Conservation (phyloP, 2,888 invertebrate genomes). For the Scotopteryx bipunctaria region DNA sequence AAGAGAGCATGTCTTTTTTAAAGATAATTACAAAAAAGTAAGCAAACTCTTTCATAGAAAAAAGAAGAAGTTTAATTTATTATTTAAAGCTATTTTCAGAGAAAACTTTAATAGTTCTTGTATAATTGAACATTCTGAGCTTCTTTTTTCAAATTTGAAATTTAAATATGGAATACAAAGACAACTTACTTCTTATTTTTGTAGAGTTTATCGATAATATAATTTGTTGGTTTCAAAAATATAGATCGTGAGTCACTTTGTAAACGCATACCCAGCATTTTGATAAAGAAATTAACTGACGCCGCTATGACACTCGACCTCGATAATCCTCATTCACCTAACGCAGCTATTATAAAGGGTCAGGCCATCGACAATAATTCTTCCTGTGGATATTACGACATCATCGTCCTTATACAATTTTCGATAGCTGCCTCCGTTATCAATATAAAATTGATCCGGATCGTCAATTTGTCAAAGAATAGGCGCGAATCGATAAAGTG, state of each 20-base stretch:
- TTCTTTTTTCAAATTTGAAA: no score
- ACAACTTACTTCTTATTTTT: no score
- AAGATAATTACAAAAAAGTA: no score
- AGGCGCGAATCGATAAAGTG: conserved; percentile 61
- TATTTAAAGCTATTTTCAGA: no score
- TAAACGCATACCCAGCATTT: conserved; percentile 18
- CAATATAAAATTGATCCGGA: conserved; percentile 46
- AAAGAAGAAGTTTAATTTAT: neutral
- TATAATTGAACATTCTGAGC: no score
- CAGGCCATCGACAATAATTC: conserved; percentile 47
- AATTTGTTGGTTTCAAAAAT: no score
- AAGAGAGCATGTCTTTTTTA: neutral
- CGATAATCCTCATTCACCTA: conserved; percentile 36
- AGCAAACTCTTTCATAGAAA: neutral
- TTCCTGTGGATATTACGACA: conserved; percentile 44
- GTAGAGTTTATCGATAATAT: no score
- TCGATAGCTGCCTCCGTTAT: conserved; percentile 46
- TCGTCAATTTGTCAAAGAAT: conserved; percentile 57
- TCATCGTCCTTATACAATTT: conserved; percentile 43
- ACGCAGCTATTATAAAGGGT: conserved; percentile 34
- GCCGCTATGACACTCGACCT: conserved; percentile 33
- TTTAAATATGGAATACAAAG: no score
- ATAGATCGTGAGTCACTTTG: conserved; percentile 1
- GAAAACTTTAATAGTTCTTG: no score
- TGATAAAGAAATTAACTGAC: conserved; percentile 36